These are phyloP conservation scores for Arenicola marina DNA, from an alignment of 2,888 invertebrate genomes.

Conservation along the genomic window DNA sequence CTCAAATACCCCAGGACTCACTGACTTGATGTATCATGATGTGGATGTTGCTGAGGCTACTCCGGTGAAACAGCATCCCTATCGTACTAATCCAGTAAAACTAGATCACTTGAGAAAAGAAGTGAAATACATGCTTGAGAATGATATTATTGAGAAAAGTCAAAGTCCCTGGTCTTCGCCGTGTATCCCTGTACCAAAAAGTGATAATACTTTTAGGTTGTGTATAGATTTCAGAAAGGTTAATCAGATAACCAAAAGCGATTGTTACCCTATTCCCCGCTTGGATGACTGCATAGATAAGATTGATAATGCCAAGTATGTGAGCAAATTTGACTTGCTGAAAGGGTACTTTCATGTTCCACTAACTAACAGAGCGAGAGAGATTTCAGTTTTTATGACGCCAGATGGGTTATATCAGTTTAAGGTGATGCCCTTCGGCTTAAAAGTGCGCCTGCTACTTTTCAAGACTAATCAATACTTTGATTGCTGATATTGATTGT, in stretches of 20 bases:
- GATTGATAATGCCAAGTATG: conserved; percentile 32
- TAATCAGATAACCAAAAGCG: conserved; percentile 34
- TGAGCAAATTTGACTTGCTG: conserved; percentile 37
- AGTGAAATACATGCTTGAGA: conserved; percentile 34
- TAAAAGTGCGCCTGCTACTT: background rate
- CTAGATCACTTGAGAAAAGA: conserved; percentile 20
- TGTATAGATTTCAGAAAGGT: conserved; percentile 37
- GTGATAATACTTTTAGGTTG: conserved; percentile 15
- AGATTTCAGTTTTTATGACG: too few species aligned
- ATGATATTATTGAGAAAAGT: conserved; percentile 37
- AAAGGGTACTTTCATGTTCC: conserved; percentile 33
- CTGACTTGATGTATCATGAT: background rate
- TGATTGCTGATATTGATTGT: background rate
- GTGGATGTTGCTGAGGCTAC: background rate
- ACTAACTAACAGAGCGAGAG: too few species aligned
- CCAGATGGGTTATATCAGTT: too few species aligned
- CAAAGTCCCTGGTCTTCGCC: conserved; percentile 37
- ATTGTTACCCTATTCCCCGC: conserved; percentile 36
- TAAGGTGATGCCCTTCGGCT: too few species aligned
- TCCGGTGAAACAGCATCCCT: conserved; percentile 4
- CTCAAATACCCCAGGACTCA: background rate
- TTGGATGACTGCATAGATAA: conserved; percentile 38
- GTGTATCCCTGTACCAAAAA: conserved; percentile 23
- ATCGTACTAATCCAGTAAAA: conserved; percentile 14
- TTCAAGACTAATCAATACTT: background rate